Base-by-base conservation (phyloP, 1,140 invertebrate genomes). In the Caenorhabditis tropicalis region DNA sequence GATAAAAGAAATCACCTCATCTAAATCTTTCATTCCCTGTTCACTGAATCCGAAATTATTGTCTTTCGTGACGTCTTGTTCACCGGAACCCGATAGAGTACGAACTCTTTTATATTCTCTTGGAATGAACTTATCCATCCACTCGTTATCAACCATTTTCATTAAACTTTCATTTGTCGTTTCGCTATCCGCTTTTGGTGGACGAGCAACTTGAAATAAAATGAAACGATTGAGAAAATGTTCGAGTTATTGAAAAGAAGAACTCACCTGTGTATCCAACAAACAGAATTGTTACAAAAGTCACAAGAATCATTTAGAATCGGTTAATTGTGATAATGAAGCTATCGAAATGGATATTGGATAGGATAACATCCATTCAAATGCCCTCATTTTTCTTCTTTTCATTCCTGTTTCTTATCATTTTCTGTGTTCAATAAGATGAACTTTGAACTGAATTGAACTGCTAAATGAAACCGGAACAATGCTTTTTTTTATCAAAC, bases 21-120 rank as follows among this genome's bases (percentile, higher is more conserved):
- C 87, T 21, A 88, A 39, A 82, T 88, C 87, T 65, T 88, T 88
- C 81, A 88, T 83, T 27, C 87, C 87, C 70, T 88, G 87, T 12
- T 82, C 80, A 82, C 81, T 83, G 49, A 81, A 88, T 48, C 85
- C 85, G 33, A 82, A 86, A 49, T 87, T 87, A 48, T 87, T 87
- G 19, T 82, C 80, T 43, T 81, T 82, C 15, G 80, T 85, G 10
- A 85, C 33, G 53, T 85, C 84, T 19, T 58, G 60, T 21, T 82
- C 43, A 12, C 39, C 36, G 82, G 58, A 48, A 65, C 58, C 48
- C 1, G 36, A 74, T 1, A 82, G 39, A 16, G 65, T 19, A 21
- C 48, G 31, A 10, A 12, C 9, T 81, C 39, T 70, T 31, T 79
- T 58, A 33, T 84, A 84, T 12, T 48, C 21, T 80, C 83, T 36